phyloP scores from a whole-genome alignment of 2,113 vertebrate genomes.

The Saguinus imperator region DNA sequence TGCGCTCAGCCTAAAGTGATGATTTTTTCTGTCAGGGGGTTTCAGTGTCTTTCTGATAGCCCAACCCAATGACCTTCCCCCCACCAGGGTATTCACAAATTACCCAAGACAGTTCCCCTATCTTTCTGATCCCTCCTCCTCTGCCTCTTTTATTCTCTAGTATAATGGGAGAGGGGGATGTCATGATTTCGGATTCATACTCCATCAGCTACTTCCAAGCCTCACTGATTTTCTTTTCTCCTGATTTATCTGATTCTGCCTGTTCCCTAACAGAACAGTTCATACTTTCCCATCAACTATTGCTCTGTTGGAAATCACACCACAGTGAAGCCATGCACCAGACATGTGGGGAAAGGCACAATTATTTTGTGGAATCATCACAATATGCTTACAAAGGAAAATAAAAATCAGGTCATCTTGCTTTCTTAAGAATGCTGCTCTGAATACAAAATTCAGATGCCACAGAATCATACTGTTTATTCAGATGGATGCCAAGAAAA shows the following conservation, averaged over 20 bases:
- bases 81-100: neutral
- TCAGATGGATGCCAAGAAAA: neutral
- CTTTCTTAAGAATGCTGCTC: conserved; percentile 34
- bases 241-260: neutral
- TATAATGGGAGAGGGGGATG: rapidly evolving
- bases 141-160: neutral
- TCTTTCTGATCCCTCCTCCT: neutral
- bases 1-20: too few relatives aligned
- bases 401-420: conserved; percentile 38
- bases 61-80: neutral
- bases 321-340: neutral
- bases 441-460: conserved; percentile 37
- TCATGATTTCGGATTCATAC: neutral
- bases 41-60: neutral
- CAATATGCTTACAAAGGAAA: neutral
- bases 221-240: neutral
- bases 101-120: rapidly evolving
- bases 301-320: neutral
- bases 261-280: neutral
- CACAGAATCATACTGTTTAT: neutral
- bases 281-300: neutral
- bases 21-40: neutral
- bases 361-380: neutral
- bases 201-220: neutral
- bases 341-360: rapidly evolving